phyloP scores from a whole-genome alignment of 1,140 invertebrate genomes.

The Scaptomyza montana region DNA sequence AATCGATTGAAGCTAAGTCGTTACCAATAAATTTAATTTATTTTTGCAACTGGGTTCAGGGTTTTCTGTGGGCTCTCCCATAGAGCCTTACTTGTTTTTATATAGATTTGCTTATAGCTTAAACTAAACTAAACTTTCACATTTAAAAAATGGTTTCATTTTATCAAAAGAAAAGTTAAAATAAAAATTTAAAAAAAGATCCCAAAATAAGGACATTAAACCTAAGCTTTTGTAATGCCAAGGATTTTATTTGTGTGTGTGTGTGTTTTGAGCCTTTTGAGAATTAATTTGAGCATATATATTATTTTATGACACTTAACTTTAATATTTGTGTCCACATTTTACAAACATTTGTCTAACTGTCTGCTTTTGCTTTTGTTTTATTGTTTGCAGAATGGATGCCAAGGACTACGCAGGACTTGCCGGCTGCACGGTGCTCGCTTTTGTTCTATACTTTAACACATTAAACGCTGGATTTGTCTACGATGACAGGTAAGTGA shows the following conservation, averaged over 20 bases:
- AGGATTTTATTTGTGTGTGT: not conserved
- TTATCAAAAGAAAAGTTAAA: too few species aligned
- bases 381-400: slow-evolving; percentile 49
- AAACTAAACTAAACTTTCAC: too few species aligned
- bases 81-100: too few species aligned
- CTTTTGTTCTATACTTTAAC: slow-evolving; percentile 93
- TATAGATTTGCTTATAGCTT: too few species aligned
- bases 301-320: slow-evolving; percentile 68
- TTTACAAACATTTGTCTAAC: slow-evolving; percentile 46
- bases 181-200: too few species aligned
- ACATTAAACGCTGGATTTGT: slow-evolving; percentile 95
- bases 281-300: slow-evolving; percentile 79
- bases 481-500: slow-evolving; percentile 92
- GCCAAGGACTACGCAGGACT: slow-evolving; percentile 89
- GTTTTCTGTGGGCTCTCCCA: too few species aligned
- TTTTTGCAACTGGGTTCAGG: too few species aligned
- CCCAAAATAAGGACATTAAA: not conserved
- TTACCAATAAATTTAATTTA: too few species aligned
- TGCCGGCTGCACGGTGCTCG: slow-evolving; percentile 88
- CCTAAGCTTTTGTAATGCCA: slow-evolving; percentile 2
- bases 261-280: slow-evolving; percentile 36
- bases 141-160: too few species aligned
- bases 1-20: too few species aligned
- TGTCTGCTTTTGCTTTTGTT: slow-evolving; percentile 6
- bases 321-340: slow-evolving; percentile 72